phyloP scores from a whole-genome alignment of 2,113 vertebrate genomes.

The rabbit (Oryctolagus cuniculus) region DNA sequence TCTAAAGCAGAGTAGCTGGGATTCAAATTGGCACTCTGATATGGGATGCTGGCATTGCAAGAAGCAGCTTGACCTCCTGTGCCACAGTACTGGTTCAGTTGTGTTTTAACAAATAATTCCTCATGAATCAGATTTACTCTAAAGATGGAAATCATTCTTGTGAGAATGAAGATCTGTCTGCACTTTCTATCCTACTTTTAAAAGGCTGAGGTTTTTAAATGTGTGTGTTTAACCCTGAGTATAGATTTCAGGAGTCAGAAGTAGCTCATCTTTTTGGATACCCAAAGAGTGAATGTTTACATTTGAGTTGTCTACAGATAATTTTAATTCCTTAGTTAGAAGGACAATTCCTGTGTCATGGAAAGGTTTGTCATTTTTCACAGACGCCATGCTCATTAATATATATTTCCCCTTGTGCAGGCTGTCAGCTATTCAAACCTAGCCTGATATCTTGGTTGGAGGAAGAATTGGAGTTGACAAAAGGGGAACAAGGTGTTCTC shows the following conservation, averaged over 20 bases:
- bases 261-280: background rate
- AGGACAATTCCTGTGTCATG: background rate
- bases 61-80: too few relatives aligned
- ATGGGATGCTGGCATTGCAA: too few relatives aligned
- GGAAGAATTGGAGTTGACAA: constrained; percentile 45
- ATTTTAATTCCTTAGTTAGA: background rate
- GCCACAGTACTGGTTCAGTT: too few relatives aligned
- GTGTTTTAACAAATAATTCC: background rate
- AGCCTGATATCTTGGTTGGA: constrained; percentile 64
- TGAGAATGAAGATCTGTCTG: background rate
- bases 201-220: background rate
- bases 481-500: constrained; percentile 5
- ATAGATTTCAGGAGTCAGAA: background rate
- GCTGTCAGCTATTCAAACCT: constrained; percentile 52
- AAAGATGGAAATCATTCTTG: background rate
- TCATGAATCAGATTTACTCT: background rate
- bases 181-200: background rate
- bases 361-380: background rate
- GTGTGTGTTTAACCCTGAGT: background rate
- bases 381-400: background rate
- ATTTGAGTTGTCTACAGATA: background rate
- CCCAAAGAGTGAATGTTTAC: background rate
- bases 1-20: too few relatives aligned
- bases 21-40: too few relatives aligned
- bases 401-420: background rate